phyloP scores from a whole-genome alignment of 2,888 invertebrate genomes.

The Allolobophora icterica region DNA sequence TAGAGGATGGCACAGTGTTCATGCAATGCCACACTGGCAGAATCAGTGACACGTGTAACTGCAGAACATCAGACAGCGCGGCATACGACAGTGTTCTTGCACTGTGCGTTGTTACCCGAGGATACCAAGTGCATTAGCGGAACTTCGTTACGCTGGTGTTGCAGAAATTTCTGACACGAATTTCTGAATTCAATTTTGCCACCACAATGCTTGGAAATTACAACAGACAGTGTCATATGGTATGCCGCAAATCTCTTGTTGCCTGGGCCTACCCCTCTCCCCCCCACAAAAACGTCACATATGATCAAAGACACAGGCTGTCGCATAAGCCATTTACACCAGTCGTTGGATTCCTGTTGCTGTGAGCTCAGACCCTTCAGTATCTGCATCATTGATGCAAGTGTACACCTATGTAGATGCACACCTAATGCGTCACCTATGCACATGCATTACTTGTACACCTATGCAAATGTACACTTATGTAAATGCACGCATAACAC shows the following conservation, averaged over 20 bases:
- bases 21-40: not conserved
- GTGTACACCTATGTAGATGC: not conserved
- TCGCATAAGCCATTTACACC: not conserved
- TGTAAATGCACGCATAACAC: no score
- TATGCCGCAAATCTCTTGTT: not conserved
- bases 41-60: slow-evolving; percentile 17
- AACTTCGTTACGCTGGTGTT: not conserved
- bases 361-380: not conserved
- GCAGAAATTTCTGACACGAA: slow-evolving; percentile 11
- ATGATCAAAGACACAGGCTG: not conserved
- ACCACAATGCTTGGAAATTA: not conserved
- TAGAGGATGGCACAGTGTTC: not conserved
- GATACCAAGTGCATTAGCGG: not conserved
- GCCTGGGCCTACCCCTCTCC: not conserved
- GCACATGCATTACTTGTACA: not conserved
- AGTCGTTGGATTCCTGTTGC: not conserved
- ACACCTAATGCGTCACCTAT: no score
- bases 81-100: not conserved
- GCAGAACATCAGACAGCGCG: not conserved
- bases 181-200: not conserved
- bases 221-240: not conserved
- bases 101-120: not conserved
- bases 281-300: not conserved
- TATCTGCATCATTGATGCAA: not conserved
- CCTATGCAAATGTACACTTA: not conserved